phyloP scores from a whole-genome alignment of 2,888 invertebrate genomes.

The Trichacis sp. region DNA sequence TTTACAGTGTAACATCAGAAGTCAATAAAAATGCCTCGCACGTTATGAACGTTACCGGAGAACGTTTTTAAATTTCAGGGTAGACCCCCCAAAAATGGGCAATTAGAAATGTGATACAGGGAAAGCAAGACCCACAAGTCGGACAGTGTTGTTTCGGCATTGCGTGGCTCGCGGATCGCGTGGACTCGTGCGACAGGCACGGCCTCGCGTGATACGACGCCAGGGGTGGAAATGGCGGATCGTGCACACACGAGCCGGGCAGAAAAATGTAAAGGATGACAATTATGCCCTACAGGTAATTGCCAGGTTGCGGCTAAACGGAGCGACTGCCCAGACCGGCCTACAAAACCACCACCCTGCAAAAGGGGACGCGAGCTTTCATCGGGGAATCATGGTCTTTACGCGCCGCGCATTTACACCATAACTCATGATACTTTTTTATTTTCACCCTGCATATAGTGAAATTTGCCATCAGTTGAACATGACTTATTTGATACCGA shows the following conservation, averaged over 20 bases:
- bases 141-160: slow-evolving; percentile 64
- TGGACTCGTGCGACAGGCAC: slow-evolving; percentile 68
- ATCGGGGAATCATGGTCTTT: slow-evolving; percentile 59
- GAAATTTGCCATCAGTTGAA: no score
- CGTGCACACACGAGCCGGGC: slow-evolving; percentile 41
- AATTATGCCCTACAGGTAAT: slow-evolving; percentile 68
- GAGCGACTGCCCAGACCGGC: slow-evolving; percentile 52
- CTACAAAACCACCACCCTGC: slow-evolving; percentile 37
- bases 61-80: no score
- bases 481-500: no score
- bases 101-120: slow-evolving; percentile 68
- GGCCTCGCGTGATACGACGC: slow-evolving; percentile 67
- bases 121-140: slow-evolving; percentile 58
- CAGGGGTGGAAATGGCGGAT: slow-evolving; percentile 41
- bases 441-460: no score
- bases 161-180: slow-evolving; percentile 66
- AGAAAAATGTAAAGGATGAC: slow-evolving; percentile 65
- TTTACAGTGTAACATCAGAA: no score
- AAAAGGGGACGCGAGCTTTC: slow-evolving; percentile 55
- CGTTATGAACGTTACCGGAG: no score
- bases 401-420: slow-evolving; percentile 60
- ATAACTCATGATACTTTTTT: slow-evolving; percentile 13
- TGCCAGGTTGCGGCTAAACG: slow-evolving; percentile 65
- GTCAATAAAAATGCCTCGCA: no score
- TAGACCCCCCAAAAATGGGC: slow-evolving; percentile 50